Conservation (phyloP, 2,797 vertebrate genomes). For the Pangasius sanitwongsei region DNA sequence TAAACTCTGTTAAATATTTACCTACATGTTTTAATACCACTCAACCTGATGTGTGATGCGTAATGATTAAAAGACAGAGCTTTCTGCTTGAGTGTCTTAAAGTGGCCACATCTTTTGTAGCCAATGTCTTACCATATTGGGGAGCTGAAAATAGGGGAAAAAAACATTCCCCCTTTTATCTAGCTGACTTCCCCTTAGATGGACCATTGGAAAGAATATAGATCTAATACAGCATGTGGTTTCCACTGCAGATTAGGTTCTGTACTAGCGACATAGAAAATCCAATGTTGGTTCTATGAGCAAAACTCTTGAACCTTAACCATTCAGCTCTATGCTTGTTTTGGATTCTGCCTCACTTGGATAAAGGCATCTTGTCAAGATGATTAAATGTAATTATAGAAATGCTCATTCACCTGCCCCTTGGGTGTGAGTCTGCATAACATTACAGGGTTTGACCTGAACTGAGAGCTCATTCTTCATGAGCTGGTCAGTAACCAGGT, state of each 20-base stretch:
- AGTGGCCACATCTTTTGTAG: background rate
- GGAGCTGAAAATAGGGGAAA: background rate
- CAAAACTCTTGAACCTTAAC: background rate
- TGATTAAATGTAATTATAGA: constrained; percentile 12
- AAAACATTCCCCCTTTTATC: background rate
- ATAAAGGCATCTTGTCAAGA: background rate
- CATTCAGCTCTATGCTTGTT: background rate
- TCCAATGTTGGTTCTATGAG: background rate
- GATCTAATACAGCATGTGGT: background rate
- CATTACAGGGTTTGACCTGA: constrained; percentile 41
- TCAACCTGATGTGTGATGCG: constrained; percentile 54
- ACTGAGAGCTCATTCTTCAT: constrained; percentile 31
- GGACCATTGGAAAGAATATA: background rate
- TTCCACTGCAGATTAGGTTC: background rate
- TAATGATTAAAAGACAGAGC: constrained; percentile 73
- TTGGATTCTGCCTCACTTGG: background rate
- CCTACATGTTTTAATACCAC: constrained; percentile 57
- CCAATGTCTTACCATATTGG: background rate
- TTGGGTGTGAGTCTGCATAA: constrained; percentile 32
- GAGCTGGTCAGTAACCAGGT: constrained; percentile 46
- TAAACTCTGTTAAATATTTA: constrained; percentile 70
- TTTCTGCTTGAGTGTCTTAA: background rate
- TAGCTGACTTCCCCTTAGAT: background rate
- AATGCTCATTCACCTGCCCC: constrained; percentile 7
- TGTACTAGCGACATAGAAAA: background rate